These are phyloP conservation scores for Sinocyclocheilus maitianheensis DNA, from an alignment of 2,113 vertebrate species.

Conservation along the genomic window DNA sequence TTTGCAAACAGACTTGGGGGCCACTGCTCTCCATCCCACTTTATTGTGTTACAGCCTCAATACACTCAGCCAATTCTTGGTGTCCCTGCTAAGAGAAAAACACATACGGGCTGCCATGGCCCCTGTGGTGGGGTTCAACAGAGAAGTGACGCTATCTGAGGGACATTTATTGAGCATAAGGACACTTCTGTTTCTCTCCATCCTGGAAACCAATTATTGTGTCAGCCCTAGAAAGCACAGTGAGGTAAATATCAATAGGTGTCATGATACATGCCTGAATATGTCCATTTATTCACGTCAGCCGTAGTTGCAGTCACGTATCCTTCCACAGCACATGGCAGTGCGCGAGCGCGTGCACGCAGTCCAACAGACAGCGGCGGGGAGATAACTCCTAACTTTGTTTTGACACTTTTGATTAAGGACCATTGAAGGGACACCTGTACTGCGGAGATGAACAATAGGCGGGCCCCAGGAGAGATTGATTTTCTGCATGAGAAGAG, in stretches of 20 bases:
- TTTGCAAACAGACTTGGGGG: not conserved
- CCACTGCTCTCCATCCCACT: slow-evolving; percentile 19
- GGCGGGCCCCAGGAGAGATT: slow-evolving; percentile 80
- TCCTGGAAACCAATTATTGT: slow-evolving; percentile 21
- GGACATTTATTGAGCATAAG: slow-evolving; percentile 38
- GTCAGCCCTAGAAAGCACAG: not conserved
- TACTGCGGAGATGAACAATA: slow-evolving; percentile 82
- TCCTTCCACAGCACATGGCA: not conserved
- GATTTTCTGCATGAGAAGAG: slow-evolving; percentile 88
- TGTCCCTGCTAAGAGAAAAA: slow-evolving; percentile 20
- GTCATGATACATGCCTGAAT: not conserved
- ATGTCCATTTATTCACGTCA: not conserved
- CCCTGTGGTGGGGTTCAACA: slow-evolving; percentile 9
- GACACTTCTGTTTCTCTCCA: slow-evolving; percentile 11
- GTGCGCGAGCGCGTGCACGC: slow-evolving; percentile 2
- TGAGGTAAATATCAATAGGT: not conserved
- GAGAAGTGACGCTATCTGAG: not conserved
- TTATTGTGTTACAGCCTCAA: slow-evolving; percentile 37
- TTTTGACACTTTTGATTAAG: slow-evolving; percentile 89
- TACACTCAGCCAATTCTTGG: slow-evolving; percentile 35
- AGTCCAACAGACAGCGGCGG: slow-evolving; percentile 59
- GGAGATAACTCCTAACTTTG: slow-evolving; percentile 85
- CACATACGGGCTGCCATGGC: not conserved
- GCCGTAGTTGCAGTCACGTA: not conserved
- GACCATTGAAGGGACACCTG: slow-evolving; percentile 87